Conservation (phyloP, 2,113 vertebrate species). For the Corythaixoides concolor region DNA sequence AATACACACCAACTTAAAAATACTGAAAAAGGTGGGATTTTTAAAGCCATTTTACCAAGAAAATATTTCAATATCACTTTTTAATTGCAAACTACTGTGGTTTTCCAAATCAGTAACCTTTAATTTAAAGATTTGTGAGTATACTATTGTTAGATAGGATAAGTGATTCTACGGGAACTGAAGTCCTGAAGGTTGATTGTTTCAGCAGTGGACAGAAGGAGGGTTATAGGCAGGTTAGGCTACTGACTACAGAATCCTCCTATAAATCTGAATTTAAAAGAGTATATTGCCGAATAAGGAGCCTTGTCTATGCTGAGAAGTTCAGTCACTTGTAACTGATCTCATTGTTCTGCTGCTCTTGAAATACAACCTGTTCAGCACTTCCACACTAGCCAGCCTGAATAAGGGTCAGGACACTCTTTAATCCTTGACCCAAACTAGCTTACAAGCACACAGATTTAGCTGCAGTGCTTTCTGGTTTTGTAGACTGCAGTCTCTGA, state of each 20-base stretch:
- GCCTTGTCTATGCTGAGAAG: not conserved
- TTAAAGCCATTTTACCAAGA: not conserved
- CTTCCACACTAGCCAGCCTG: not conserved
- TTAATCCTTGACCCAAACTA: not conserved
- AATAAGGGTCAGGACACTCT: not conserved
- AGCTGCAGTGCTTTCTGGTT: not conserved
- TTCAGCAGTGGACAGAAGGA: not conserved
- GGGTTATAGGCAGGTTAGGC: not conserved
- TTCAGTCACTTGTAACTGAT: not conserved
- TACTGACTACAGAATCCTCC: not conserved
- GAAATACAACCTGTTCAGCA: not conserved
- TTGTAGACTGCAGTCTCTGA: not conserved
- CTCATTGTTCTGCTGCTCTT: not conserved
- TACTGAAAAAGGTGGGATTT: not conserved
- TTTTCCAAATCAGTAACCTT: not conserved
- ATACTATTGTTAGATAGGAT: not conserved
- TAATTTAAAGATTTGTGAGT: not conserved
- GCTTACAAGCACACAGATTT: not conserved
- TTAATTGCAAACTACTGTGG: not conserved
- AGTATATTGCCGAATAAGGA: not conserved
- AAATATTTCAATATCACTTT: not conserved
- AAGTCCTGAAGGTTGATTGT: not conserved
- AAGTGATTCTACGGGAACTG: not conserved
- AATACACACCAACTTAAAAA: not conserved
- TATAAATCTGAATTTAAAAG: not conserved